Conservation (phyloP, 2,888 invertebrate genomes). For the Gymnoscelis rufifasciata region DNA sequence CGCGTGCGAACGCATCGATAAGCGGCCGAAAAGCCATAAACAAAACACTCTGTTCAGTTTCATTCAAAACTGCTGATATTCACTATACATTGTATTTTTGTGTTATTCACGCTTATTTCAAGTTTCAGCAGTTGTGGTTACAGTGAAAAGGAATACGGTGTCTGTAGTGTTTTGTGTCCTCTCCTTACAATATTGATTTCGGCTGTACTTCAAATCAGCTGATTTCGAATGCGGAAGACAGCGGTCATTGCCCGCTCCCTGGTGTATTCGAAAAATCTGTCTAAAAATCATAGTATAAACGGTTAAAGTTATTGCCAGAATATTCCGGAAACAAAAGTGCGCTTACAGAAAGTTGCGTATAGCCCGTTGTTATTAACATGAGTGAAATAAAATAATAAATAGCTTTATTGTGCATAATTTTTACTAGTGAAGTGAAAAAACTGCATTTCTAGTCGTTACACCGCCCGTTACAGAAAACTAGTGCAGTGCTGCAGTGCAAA, state of each 20-base stretch:
- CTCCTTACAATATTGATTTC: conserved; percentile 59
- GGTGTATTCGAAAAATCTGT: not conserved
- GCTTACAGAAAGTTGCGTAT: not conserved
- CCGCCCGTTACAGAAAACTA: not conserved
- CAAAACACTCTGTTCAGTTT: conserved; percentile 43
- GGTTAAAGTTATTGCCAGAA: not conserved
- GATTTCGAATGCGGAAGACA: conserved; percentile 54
- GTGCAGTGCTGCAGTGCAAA: conserved; percentile 33
- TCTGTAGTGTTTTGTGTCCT: conserved; percentile 46
- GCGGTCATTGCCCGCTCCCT: conserved; percentile 31
- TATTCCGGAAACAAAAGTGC: not conserved
- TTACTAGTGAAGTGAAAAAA: not conserved
- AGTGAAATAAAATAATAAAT: too few species aligned
- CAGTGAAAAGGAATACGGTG: conserved; percentile 52
- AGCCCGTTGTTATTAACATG: not conserved
- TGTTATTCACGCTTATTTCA: conserved; percentile 20
- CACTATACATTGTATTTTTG: conserved; percentile 15
- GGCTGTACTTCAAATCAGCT: conserved; percentile 64
- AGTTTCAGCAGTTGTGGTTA: conserved; percentile 10
- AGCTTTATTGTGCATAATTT: too few species aligned
- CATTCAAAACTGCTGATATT: conserved; percentile 20
- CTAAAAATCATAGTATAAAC: too few species aligned
- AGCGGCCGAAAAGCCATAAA: conserved; percentile 48
- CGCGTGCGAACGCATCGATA: conserved; percentile 50
- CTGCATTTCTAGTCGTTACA: not conserved